Conservation (phyloP, 2,888 invertebrate species). For the Tetrapedia diversipes region DNA sequence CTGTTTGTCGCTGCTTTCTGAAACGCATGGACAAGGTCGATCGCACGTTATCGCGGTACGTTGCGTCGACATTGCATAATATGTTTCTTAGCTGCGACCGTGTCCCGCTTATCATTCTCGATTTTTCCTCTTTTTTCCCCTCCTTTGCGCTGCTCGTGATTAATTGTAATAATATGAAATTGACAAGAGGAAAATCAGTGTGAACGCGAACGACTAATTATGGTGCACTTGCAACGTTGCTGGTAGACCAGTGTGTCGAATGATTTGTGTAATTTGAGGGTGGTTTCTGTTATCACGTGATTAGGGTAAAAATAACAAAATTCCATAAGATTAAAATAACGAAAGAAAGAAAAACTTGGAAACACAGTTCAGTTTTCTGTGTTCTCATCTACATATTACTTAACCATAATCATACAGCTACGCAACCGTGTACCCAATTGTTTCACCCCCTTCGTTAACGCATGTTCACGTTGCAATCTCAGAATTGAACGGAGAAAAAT, state of each 20-base stretch:
- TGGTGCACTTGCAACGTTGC: too few relatives aligned
- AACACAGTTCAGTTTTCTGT: too few relatives aligned
- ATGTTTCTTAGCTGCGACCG: not conserved
- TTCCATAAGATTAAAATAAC: too few relatives aligned
- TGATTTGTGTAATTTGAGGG: too few relatives aligned
- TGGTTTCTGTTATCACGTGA: too few relatives aligned
- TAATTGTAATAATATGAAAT: not conserved
- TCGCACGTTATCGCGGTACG: constrained; percentile 34
- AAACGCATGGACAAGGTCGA: constrained; percentile 47
- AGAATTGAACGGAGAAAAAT: too few relatives aligned
- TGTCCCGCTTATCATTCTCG: constrained; percentile 15
- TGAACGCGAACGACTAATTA: not conserved
- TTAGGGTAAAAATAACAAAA: too few relatives aligned
- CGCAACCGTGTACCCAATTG: not conserved
- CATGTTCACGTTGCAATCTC: not conserved
- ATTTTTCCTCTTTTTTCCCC: not conserved
- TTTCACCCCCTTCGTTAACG: not conserved
- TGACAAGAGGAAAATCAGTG: not conserved
- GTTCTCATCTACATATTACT: too few relatives aligned
- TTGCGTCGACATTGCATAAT: constrained; percentile 45
- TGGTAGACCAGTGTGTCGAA: too few relatives aligned
- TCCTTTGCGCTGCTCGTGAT: not conserved
- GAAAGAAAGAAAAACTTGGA: too few relatives aligned
- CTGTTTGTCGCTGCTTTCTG: constrained; percentile 43
- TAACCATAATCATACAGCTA: too few relatives aligned